phyloP scores from a whole-genome alignment of 2,113 vertebrate species.

The Euleptes europaea region DNA sequence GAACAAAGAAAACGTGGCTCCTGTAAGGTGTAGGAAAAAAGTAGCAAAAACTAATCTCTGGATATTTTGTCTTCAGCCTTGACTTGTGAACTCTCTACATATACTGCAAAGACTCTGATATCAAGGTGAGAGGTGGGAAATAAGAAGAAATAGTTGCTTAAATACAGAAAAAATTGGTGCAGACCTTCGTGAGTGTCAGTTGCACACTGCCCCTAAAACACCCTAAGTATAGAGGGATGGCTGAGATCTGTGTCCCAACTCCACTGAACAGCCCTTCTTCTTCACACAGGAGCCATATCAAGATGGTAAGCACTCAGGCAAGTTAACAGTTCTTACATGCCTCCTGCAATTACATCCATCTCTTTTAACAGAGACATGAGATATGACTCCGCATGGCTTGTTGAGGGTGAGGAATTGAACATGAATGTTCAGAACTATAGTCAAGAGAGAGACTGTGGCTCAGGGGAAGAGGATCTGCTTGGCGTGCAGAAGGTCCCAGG shows the following conservation, averaged over 20 bases:
- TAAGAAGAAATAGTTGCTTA: neutral
- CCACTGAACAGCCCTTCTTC: no score
- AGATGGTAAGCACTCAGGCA: neutral
- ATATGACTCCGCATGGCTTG: neutral
- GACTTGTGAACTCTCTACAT: neutral
- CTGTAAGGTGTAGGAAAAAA: constrained; percentile 61
- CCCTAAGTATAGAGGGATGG: neutral
- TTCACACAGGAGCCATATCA: neutral
- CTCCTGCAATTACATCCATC: neutral
- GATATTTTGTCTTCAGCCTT: neutral
- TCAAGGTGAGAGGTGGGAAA: neutral
- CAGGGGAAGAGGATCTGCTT: no score
- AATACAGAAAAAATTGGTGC: neutral
- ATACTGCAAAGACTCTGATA: neutral
- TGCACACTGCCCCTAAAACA: neutral
- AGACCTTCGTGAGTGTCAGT: neutral
- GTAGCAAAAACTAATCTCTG: neutral
- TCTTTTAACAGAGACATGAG: neutral
- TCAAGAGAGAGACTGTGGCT: no score
- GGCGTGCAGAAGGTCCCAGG: no score
- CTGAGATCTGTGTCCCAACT: no score
- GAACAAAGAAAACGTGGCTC: constrained; percentile 83
- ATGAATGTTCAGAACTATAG: neutral
- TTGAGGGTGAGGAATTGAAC: neutral
- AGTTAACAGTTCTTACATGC: neutral